Percentiles rank a stretch among this genome's conserved stretches.
These are phyloP conservation scores for Reinhardtius hippoglossoides DNA, from an alignment of 2,113 vertebrate species.

Conservation along the genomic window DNA sequence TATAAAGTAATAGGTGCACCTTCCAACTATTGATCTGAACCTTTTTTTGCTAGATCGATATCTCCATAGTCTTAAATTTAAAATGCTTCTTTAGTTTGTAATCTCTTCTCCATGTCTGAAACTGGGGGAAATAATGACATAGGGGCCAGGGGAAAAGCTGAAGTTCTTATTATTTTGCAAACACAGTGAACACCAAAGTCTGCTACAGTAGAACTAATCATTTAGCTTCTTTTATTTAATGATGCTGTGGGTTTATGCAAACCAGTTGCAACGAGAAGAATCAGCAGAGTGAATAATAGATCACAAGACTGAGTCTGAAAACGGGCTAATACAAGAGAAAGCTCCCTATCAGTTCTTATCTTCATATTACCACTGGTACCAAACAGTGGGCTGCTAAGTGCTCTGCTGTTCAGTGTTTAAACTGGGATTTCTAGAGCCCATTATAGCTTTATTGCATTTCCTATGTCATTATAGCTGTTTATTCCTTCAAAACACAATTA, in stretches of 20 bases:
- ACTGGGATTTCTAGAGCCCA: conserved; percentile 50
- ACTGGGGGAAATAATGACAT: background rate
- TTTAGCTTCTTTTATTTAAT: conserved; percentile 66
- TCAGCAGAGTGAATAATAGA: conserved; percentile 79
- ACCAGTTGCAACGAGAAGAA: conserved; percentile 66
- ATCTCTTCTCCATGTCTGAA: background rate
- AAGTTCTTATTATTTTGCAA: conserved; percentile 16
- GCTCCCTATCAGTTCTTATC: conserved; percentile 46
- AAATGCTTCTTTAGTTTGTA: conserved; percentile 17
- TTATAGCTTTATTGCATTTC: conserved; percentile 68
- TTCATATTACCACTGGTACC: conserved; percentile 42
- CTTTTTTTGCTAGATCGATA: conserved; percentile 44
- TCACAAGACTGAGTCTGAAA: conserved; percentile 71
- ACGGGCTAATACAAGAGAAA: conserved; percentile 53
- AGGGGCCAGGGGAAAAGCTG: background rate
- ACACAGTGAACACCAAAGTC: conserved; percentile 20
- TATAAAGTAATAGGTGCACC: conserved; percentile 34
- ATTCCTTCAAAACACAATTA: conserved; percentile 71
- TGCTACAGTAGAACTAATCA: conserved; percentile 57
- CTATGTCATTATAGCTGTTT: conserved; percentile 55
- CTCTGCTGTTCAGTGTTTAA: conserved; percentile 53
- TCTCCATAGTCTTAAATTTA: conserved; percentile 23
- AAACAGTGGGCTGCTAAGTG: conserved; percentile 54
- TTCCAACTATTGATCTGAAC: conserved; percentile 60
- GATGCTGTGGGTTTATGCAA: conserved; percentile 71